phyloP scores from a whole-genome alignment of 2,888 invertebrate species.

The Phalangium opilio region DNA sequence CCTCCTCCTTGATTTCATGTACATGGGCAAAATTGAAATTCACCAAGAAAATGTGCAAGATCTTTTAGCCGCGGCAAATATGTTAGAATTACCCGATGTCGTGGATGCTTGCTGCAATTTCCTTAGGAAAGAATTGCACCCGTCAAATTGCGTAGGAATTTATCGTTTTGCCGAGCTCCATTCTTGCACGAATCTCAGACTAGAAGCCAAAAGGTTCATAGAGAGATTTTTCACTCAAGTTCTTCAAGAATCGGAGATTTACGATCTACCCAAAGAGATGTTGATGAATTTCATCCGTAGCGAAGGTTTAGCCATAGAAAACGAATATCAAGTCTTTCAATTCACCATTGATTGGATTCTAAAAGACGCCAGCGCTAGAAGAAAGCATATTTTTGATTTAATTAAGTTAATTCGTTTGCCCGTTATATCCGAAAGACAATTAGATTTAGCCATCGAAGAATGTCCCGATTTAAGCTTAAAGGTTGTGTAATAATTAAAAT shows the following conservation, averaged over 20 bases:
- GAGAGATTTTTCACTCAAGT: slow-evolving; percentile 71
- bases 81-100: slow-evolving; percentile 70
- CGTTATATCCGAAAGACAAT: slow-evolving; percentile 58
- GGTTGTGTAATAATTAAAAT: too few species aligned
- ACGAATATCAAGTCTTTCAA: slow-evolving; percentile 74
- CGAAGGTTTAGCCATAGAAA: slow-evolving; percentile 71
- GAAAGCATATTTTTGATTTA: slow-evolving; percentile 71
- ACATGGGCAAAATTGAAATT: slow-evolving; percentile 44
- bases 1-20: slow-evolving; percentile 68
- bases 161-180: slow-evolving; percentile 70
- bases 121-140: slow-evolving; percentile 65
- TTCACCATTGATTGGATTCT: slow-evolving; percentile 76
- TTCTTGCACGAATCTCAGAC: slow-evolving; percentile 59
- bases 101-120: slow-evolving; percentile 71
- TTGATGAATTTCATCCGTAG: slow-evolving; percentile 62
- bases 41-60: slow-evolving; percentile 68
- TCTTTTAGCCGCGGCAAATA: slow-evolving; percentile 72
- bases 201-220: slow-evolving; percentile 62
- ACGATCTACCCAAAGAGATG: slow-evolving; percentile 61
- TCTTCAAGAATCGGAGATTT: slow-evolving; percentile 63
- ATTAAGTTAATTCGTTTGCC: slow-evolving; percentile 65
- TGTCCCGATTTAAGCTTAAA: slow-evolving; percentile 66
- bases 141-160: slow-evolving; percentile 66
- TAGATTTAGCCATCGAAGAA: slow-evolving; percentile 58
- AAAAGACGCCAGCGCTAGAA: slow-evolving; percentile 56